Evolutionary conservation across 1,140 invertebrate genomes (phyloP).

Genomic region (Rhagoletis pomonella): DNA sequence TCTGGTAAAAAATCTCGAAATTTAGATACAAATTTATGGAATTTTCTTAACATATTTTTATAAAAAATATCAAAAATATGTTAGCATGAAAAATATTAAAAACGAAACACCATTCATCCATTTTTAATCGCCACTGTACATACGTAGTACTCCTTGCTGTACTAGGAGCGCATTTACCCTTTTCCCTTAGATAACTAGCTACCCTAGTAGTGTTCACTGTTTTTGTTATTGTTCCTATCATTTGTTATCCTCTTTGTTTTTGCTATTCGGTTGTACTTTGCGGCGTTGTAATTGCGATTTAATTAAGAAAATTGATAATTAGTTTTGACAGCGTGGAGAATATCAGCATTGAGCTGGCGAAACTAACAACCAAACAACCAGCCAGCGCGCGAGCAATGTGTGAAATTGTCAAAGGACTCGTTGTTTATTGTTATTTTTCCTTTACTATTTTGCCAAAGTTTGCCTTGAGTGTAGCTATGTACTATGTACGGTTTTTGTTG

Average conservation of each 20-base stretch:
- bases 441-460: constrained; percentile 3
- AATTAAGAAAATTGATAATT: constrained; percentile 57
- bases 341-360: too few species aligned
- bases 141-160: too few species aligned
- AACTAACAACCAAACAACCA: neutral
- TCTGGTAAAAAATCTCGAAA: too few species aligned
- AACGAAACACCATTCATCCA: too few species aligned
- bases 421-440: neutral
- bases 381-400: neutral
- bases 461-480: neutral
- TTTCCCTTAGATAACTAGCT: neutral
- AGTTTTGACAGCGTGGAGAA: constrained; percentile 53
- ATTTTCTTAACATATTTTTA: too few species aligned
- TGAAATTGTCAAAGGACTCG: constrained; percentile 43
- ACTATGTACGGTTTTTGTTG: neutral
- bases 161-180: too few species aligned
- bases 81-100: too few species aligned
- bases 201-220: neutral
- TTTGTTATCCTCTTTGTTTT: constrained; percentile 36
- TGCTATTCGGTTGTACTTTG: neutral
- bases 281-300: constrained; percentile 55
- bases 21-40: too few species aligned
- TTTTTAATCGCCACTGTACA: too few species aligned
- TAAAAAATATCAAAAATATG: too few species aligned
- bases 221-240: constrained; percentile 19